Conservation (phyloP, 2,888 invertebrate genomes). For the Drosophila melanosoma region DNA sequence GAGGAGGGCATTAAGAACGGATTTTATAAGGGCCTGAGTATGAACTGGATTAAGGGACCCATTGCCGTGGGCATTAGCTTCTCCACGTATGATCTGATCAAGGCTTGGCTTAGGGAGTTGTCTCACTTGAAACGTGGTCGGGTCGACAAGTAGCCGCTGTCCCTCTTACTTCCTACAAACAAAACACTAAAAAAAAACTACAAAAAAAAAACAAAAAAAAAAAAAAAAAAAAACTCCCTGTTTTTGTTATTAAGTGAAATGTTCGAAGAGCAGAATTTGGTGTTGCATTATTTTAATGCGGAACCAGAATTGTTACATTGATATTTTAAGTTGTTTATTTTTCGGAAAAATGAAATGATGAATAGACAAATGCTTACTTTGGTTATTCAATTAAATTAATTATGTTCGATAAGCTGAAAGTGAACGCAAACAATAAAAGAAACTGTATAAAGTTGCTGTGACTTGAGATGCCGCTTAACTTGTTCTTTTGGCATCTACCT, state of each 20-base stretch:
- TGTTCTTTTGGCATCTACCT: slow-evolving; percentile 39
- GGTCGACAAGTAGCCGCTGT: slow-evolving; percentile 47
- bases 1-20: slow-evolving; percentile 95
- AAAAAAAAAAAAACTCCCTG: slow-evolving; percentile 38
- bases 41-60: slow-evolving; percentile 99
- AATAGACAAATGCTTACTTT: slow-evolving; percentile 47
- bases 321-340: slow-evolving; percentile 70
- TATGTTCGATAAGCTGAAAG: slow-evolving; percentile 63
- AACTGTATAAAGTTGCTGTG: slow-evolving; percentile 40
- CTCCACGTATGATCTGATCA: slow-evolving; percentile 95
- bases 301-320: slow-evolving; percentile 62
- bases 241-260: slow-evolving; percentile 45
- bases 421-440: slow-evolving; percentile 44
- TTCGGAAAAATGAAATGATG: slow-evolving; percentile 34
- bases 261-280: slow-evolving; percentile 22
- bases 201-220: slow-evolving; percentile 35
- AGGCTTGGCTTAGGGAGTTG: slow-evolving; percentile 87
- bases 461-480: slow-evolving; percentile 34
- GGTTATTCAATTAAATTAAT: slow-evolving; percentile 67
- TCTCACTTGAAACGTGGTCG: slow-evolving; percentile 83
- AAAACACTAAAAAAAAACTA: slow-evolving; percentile 23
- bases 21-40: slow-evolving; percentile 98
- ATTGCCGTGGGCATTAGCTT: slow-evolving; percentile 98
- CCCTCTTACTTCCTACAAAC: slow-evolving; percentile 2
- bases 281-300: slow-evolving; percentile 34